Base-by-base conservation (phyloP, 2,797 vertebrate genomes). In the Coregonus sp. region DNA sequence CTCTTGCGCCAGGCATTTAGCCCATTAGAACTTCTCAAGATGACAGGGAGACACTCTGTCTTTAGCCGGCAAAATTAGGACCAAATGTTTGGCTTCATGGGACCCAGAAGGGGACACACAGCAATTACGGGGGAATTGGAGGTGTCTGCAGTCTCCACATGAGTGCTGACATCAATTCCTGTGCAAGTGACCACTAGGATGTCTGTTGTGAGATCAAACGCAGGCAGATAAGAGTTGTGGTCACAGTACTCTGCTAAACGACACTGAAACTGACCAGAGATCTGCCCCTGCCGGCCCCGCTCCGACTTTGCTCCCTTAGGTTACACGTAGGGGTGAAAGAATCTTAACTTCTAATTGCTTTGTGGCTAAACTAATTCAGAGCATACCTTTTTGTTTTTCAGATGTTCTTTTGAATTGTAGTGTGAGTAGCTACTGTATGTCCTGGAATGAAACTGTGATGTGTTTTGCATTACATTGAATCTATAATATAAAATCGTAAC, bases 111-210 rank as follows among this genome's bases (percentile, higher is more conserved):
- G 85, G 88, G 90, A 81, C 85, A 89, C 76, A 80, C 67, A 16
- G 85, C 88, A 90, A 90, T 92, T 90, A 89, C 86, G 82, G 84
- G 2, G 85, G 87, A 88, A 90, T 82, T 87, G 83, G 79, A 68
- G n/a, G 84, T 86, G 88, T 91, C 81, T 89, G 90, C 72, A 68
- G 82, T 83, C 81, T 78, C 16, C 51, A 12, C 65, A 75, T 78
- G 78, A 87, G 87, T 88, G 88, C 89, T 90, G 89, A 87, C 89
- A 91, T 89, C 84, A 87, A 86, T 88, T 89, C 86, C 87, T 85
- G 76, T 47, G 40, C 86, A 84, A 86, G 12, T 86, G 89, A 88
- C 91, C 89, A 86, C 68, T 35, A 80, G 82, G 83, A 87, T 75
- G 80, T 89, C 82, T 92, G 86, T 85, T 80, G 65, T 80, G 84